Percentiles rank a stretch among this genome's conserved stretches.
These are phyloP conservation scores for Chrysolina oricalcia DNA, from an alignment of 2,888 invertebrate genomes.

Conservation along the genomic window DNA sequence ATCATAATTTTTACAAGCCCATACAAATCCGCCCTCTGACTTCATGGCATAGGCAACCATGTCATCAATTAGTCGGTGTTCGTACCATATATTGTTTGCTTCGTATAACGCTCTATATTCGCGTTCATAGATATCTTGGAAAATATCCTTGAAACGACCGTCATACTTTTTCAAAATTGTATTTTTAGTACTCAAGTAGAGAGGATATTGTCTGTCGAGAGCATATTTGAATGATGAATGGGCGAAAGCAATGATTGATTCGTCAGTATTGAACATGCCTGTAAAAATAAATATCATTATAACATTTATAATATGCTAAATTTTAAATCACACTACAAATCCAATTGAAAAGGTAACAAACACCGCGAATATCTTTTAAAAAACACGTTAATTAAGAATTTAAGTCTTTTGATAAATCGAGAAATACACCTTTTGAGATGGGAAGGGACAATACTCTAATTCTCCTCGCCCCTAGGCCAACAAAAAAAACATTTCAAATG, in stretches of 20 bases:
- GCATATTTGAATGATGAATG: constrained; percentile 96
- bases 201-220: constrained; percentile 86
- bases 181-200: constrained; percentile 97
- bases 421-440: too few relatives aligned
- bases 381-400: too few relatives aligned
- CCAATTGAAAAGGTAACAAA: too few relatives aligned
- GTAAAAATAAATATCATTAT: constrained; percentile 31
- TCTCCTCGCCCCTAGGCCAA: too few relatives aligned
- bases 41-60: constrained; percentile 99
- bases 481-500: too few relatives aligned
- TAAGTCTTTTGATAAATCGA: too few relatives aligned
- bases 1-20: constrained; percentile 99
- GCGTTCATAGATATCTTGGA: constrained; percentile 86
- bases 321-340: neutral
- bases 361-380: too few relatives aligned
- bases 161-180: constrained; percentile 87
- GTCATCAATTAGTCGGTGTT: constrained; percentile 98
- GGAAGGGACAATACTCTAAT: too few relatives aligned
- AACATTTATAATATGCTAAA: neutral
- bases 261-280: constrained; percentile 96
- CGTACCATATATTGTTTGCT: constrained; percentile 92
- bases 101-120: constrained; percentile 91
- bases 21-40: constrained; percentile 98
- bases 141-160: constrained; percentile 50
- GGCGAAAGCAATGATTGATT: constrained; percentile 94